Evolutionary conservation across 2,888 invertebrate species (phyloP).

Genomic region (Plagiodera versicolora): DNA sequence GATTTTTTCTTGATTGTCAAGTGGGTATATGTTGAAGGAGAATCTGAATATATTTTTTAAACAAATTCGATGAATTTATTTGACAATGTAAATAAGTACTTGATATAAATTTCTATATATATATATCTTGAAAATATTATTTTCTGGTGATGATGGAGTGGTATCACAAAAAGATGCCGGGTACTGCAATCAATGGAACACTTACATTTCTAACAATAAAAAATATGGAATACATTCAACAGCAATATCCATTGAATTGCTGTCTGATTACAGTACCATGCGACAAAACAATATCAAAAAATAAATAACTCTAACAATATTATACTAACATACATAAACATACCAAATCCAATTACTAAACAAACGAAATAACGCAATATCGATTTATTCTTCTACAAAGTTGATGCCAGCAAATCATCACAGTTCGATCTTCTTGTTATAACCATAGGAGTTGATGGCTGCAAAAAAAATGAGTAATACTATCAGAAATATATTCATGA

Average conservation of each 20-base stretch:
- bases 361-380: background rate
- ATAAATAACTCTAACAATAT: background rate
- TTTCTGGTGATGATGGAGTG: background rate
- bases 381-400: background rate
- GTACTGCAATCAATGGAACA: background rate
- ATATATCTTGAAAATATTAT: too few relatives aligned
- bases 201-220: background rate
- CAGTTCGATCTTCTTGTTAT: slow-evolving; percentile 60
- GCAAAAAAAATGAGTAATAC: slow-evolving; percentile 36
- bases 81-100: slow-evolving; percentile 7
- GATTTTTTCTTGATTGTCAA: too few relatives aligned
- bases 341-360: background rate
- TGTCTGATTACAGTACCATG: background rate
- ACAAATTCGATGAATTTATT: slow-evolving; percentile 7
- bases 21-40: too few relatives aligned
- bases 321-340: background rate
- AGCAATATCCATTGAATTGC: background rate
- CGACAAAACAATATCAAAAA: background rate
- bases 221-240: background rate
- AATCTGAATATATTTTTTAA: background rate
- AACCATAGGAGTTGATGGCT: slow-evolving; percentile 68
- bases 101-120: background rate
- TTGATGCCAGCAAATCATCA: slow-evolving; percentile 15
- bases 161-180: background rate
- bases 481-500: background rate